Evolutionary conservation across 2,797 vertebrate species (phyloP).

Genomic region (Eurystomus glaucurus): DNA sequence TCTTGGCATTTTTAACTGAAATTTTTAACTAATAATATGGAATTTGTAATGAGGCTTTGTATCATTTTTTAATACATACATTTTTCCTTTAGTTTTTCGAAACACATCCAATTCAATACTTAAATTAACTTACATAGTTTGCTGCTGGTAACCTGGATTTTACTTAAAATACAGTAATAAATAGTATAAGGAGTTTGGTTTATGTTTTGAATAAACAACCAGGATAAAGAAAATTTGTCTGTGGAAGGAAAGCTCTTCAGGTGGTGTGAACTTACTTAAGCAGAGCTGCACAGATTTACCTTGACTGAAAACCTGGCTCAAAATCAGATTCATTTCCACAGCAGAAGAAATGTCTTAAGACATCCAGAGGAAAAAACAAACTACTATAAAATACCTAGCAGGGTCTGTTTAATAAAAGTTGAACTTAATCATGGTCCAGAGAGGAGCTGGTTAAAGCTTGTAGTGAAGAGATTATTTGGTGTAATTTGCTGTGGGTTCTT

Average conservation of each 20-base stretch:
- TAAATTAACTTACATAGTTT: not conserved
- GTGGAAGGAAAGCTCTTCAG: not conserved
- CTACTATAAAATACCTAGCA: conserved; percentile 19
- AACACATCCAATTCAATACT: not conserved
- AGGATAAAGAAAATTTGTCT: not conserved
- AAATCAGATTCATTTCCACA: not conserved
- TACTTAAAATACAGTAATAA: not conserved
- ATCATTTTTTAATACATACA: fast-evolving
- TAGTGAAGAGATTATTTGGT: conserved; percentile 68
- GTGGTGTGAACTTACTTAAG: not conserved
- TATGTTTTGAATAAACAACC: not conserved
- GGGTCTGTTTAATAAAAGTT: conserved; percentile 16
- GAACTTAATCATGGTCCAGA: conserved; percentile 49
- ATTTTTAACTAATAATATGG: not conserved
- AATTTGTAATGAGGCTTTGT: not conserved
- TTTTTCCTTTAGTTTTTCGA: not conserved
- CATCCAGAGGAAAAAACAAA: not conserved
- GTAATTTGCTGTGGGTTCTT: conserved; percentile 59
- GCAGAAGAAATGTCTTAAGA: not conserved
- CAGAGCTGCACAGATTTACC: not conserved
- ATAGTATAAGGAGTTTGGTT: not conserved
- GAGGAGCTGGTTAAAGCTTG: conserved; percentile 62
- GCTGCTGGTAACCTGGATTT: not conserved
- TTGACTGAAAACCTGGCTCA: not conserved
- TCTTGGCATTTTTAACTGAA: not conserved